Base-by-base conservation (phyloP, 2,797 vertebrate genomes). In the Gymnothorax reevesii region DNA sequence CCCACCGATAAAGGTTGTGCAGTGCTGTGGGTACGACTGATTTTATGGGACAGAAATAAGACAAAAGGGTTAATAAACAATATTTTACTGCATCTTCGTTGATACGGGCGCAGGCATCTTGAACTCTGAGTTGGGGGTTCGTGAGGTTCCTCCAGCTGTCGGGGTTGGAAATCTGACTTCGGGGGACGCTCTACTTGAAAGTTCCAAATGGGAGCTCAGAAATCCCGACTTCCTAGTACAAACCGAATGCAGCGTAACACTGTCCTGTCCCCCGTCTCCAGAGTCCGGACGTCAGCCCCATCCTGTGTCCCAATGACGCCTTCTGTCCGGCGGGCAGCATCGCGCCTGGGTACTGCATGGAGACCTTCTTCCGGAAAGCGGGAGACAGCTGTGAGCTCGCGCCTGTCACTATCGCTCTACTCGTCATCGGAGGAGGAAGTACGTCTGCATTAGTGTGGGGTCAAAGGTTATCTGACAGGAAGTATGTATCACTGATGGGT, bases 311-410 rank as follows among this genome's bases (percentile, higher is more conserved):
- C n/a, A 91, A 84, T 0, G 97, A 98, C 1, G 97, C 97, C 0
- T 98, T 98, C 90, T 98, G 97, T 89, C 97, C 97, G 0, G 66
- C 85, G 54, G 97, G 97, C 88, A 98, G 96, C 73, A 86, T 90
- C 0, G 94, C 94, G 52, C 97, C 97, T 0, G 92, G 93, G 0
- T 98, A 97, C 93, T 98, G 97, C 94, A 97, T 97, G 97, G 97
- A 98, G 91, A 94, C 96, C 0, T 98, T 98, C 89, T 96, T 97
- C 25, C 95, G 94, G 73, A 98, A 97, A 93, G 91, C 90, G 3
- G 97, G 96, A 62, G 92, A 96, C 66, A 95, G 93, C 0, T 98
- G 97, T 93, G 96, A 96, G 91, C 89, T 97, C 86, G 95, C 97
- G 0, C 97, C 97, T 22, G 92, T 97, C 87, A 94, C 92, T 0